Conservation (phyloP, 1,140 invertebrate species). For the Drosophila nasuta region DNA sequence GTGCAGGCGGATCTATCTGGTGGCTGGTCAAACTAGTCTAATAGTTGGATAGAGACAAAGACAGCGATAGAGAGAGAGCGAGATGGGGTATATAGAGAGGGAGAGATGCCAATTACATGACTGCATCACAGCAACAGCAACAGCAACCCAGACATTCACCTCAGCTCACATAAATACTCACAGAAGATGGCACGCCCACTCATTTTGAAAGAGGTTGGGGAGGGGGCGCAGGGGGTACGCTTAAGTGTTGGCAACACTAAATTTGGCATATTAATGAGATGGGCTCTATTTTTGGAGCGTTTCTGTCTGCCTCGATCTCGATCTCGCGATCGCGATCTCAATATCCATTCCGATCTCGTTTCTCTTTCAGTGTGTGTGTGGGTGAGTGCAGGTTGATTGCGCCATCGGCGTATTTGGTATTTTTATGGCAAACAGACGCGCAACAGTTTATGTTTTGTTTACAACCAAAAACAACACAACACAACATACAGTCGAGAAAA, state of each 20-base stretch:
- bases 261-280: conserved; percentile 54
- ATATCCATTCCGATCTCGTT: conserved; percentile 34
- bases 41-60: neutral
- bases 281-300: conserved; percentile 48
- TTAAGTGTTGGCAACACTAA: conserved; percentile 45
- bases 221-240: neutral
- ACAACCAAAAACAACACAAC: conserved; percentile 33
- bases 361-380: conserved; percentile 27
- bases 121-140: conserved; percentile 37
- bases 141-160: too few relatives aligned
- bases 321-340: neutral
- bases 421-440: conserved; percentile 69
- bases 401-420: conserved; percentile 60
- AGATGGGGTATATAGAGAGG: neutral
- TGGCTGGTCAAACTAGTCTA: conserved; percentile 68
- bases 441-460: conserved; percentile 69
- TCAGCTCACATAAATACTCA: neutral
- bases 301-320: conserved; percentile 5
- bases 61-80: neutral
- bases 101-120: conserved; percentile 72
- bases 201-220: neutral
- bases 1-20: conserved; percentile 53
- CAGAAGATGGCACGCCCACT: conserved; percentile 60
- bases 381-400: conserved; percentile 42
- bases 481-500: conserved; percentile 17